Percentiles rank a stretch among this genome's conserved stretches.
Evolutionary conservation across 2,888 invertebrate genomes (phyloP).

Genomic region (Folsomia candida): DNA sequence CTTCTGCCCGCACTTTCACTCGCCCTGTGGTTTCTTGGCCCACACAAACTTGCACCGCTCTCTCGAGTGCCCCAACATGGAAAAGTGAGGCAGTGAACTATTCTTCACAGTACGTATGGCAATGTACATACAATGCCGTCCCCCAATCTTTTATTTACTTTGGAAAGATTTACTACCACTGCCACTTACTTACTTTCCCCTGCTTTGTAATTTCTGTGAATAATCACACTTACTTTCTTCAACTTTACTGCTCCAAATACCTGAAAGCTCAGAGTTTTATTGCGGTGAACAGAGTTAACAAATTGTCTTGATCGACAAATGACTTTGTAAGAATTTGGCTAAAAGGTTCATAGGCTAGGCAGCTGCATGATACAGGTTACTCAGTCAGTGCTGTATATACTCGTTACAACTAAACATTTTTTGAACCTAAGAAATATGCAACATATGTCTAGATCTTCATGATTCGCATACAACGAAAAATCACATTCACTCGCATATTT

Average conservation of each 20-base stretch:
- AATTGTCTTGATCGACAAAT: too few relatives aligned
- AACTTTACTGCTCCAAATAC: background rate
- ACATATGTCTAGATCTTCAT: too few relatives aligned
- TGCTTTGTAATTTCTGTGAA: slow-evolving; percentile 15
- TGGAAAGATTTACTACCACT: slow-evolving; percentile 4
- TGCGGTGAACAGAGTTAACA: background rate
- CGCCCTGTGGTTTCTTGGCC: background rate
- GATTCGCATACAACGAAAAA: too few relatives aligned
- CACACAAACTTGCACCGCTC: background rate
- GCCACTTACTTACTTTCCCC: slow-evolving; percentile 4
- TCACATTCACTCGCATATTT: too few relatives aligned
- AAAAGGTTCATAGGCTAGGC: too few relatives aligned
- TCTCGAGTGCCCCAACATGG: background rate
- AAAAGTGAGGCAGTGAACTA: background rate
- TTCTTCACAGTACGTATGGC: background rate
- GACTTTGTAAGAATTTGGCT: too few relatives aligned
- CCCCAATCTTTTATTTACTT: slow-evolving; percentile 9
- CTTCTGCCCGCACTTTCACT: background rate
- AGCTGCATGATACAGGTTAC: too few relatives aligned
- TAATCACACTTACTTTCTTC: background rate
- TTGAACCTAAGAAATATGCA: too few relatives aligned
- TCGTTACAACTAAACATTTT: too few relatives aligned
- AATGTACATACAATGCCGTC: background rate
- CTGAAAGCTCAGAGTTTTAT: background rate
- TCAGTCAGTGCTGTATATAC: too few relatives aligned